Evolutionary conservation across 2,113 vertebrate species (phyloP), one percentile per base, ranked within the genome.

Genomic region (Vidua macroura): DNA sequence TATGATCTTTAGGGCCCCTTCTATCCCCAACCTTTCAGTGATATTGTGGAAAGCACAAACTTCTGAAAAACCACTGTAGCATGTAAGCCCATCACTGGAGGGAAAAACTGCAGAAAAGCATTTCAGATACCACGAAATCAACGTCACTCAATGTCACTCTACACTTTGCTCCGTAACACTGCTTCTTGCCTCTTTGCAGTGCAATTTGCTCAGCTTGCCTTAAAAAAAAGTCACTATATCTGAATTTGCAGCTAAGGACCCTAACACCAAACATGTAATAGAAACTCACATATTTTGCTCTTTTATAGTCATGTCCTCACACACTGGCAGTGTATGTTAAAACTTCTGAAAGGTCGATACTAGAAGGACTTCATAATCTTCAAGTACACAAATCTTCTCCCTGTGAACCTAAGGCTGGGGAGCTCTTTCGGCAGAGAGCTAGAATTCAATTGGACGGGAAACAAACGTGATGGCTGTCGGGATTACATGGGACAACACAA

Each of bases 261-360:
- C 30, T 18, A 82, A 49, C 23, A 27, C n/a, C 2, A n/a, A 48
- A 14, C 22, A 23, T 11, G 66, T 66, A 14, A 35, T 0, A 68
- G n/a, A 37, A 86, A 69, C 62, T 35, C 87, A 3, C 6, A 3
- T 15, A 22, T 22, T 58, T 41, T 44, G 28, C 27, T 83, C 68
- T 28, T 64, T 48, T n/a, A 7, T 10, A 59, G 18, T 15, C 4
- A 6, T 17, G 25, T 77, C 69, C 56, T 43, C 67, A 70, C 1
- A 1, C 31, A 10, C 37, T 4, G 16, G 49, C 37, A 49, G 16
- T 0, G 0, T 10, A 9, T 2, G 11, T 15, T 37, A 30, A 49
- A 76, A 56, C 31, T 28, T 11, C 14, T 2, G 11, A 33, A 33
- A 76, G 28, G 69, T 18, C 58, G 21, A 39, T 6, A 20, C 23